Percentiles rank a stretch among this genome's conserved stretches.
Conservation (phyloP, 2,888 invertebrate genomes). For the Lasiommata megera region DNA sequence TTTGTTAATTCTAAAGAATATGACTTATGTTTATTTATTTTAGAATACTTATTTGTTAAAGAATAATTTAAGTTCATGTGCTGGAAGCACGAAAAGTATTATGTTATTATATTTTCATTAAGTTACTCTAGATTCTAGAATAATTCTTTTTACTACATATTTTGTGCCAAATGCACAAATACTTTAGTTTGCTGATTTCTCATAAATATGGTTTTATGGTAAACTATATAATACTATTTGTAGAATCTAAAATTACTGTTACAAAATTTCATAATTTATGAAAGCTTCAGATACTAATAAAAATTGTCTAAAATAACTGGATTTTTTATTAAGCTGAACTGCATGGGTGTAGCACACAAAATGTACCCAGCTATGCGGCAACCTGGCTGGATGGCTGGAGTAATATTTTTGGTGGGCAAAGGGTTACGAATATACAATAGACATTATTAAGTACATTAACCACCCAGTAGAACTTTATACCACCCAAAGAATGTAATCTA, state of each 20-base stretch:
- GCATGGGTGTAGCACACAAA: no score
- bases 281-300: no score
- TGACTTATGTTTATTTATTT: constrained; percentile 57
- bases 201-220: background rate
- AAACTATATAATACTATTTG: background rate
- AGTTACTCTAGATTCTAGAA: background rate
- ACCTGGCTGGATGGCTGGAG: no score
- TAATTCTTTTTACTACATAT: background rate
- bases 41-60: constrained; percentile 2
- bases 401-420: no score
- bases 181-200: background rate
- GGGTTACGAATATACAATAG: no score
- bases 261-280: no score
- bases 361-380: no score
- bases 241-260: background rate
- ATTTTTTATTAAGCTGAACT: no score
- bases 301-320: no score
- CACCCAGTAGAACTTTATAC: no score
- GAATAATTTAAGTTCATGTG: constrained; percentile 14
- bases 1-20: constrained; percentile 63
- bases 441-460: no score
- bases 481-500: no score
- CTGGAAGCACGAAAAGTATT: constrained; percentile 11
- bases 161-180: background rate
- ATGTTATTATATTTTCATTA: background rate